phyloP scores from a whole-genome alignment of 2,113 vertebrate genomes.

The Oncorhynchus nerka region DNA sequence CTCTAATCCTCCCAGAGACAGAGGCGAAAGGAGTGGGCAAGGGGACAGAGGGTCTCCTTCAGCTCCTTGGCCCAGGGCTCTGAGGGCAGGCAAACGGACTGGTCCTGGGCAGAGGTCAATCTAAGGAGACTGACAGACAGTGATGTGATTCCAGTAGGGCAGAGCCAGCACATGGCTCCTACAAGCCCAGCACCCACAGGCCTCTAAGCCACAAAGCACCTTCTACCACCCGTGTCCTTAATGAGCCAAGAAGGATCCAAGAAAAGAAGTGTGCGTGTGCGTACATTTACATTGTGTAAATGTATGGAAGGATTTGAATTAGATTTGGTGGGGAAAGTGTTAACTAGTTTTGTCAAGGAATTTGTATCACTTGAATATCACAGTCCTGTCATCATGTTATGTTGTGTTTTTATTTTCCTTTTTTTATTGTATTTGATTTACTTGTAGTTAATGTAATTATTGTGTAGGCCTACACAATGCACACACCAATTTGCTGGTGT shows the following conservation, averaged over 20 bases:
- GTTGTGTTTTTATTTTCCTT: background rate
- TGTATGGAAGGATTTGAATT: background rate
- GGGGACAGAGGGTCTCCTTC: slow-evolving; percentile 53
- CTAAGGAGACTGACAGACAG: slow-evolving; percentile 52
- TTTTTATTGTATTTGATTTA: background rate
- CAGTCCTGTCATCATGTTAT: background rate
- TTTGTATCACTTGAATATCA: background rate
- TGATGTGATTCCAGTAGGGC: slow-evolving; percentile 58
- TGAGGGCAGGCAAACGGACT: slow-evolving; percentile 27
- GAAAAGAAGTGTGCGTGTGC: slow-evolving; percentile 29
- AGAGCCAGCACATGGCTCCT: slow-evolving; percentile 59
- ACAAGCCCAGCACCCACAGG: slow-evolving; percentile 45
- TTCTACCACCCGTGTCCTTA: slow-evolving; percentile 64
- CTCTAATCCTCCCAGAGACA: slow-evolving; percentile 34
- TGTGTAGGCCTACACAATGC: too few species aligned
- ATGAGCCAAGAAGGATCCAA: slow-evolving; percentile 47
- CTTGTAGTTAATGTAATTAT: too few species aligned
- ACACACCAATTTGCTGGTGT: background rate
- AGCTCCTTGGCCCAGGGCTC: slow-evolving; percentile 41
- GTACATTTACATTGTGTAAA: slow-evolving; percentile 13
- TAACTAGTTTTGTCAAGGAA: background rate
- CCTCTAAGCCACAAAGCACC: slow-evolving; percentile 70
- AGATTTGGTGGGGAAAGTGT: background rate
- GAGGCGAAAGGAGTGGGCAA: slow-evolving; percentile 36
- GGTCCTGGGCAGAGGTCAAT: slow-evolving; percentile 64